phyloP scores from a whole-genome alignment of 2,797 vertebrate genomes.

The Micrastur ruficollis region DNA sequence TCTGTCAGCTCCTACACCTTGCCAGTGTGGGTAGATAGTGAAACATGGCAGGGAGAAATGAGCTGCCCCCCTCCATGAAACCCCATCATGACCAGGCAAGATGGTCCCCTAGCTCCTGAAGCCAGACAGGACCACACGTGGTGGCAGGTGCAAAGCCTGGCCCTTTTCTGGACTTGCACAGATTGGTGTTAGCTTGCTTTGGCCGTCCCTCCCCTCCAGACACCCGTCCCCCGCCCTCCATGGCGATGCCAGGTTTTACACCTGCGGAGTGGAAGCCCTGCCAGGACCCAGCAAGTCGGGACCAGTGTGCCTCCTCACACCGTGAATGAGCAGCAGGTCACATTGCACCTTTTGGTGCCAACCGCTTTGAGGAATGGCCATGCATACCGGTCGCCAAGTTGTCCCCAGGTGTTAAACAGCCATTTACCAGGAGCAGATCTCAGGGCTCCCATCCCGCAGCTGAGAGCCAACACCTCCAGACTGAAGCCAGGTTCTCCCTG shows the following conservation, averaged over 20 bases:
- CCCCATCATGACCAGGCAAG: accelerated
- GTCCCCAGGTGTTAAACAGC: not conserved
- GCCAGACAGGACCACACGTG: not conserved
- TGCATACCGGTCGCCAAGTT: not conserved
- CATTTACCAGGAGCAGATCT: not conserved
- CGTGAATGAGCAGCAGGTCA: not conserved
- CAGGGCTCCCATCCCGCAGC: not conserved
- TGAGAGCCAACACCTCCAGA: not conserved
- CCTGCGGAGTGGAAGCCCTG: not conserved
- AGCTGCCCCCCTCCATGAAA: accelerated
- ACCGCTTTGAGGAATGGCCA: not conserved
- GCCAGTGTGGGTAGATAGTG: accelerated
- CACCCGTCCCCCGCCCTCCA: accelerated
- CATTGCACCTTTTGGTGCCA: not conserved
- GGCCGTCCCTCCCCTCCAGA: not conserved
- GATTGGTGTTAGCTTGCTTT: not conserved
- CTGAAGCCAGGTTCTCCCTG: not conserved
- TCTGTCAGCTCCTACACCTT: not conserved
- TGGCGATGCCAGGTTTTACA: not conserved
- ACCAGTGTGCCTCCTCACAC: not conserved
- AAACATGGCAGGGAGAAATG: not conserved
- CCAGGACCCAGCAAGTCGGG: accelerated
- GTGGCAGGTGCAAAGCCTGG: not conserved
- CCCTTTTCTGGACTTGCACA: not conserved
- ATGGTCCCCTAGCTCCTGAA: not conserved